Conservation (phyloP, 2,888 invertebrate species). For the Choreutis nemorana region DNA sequence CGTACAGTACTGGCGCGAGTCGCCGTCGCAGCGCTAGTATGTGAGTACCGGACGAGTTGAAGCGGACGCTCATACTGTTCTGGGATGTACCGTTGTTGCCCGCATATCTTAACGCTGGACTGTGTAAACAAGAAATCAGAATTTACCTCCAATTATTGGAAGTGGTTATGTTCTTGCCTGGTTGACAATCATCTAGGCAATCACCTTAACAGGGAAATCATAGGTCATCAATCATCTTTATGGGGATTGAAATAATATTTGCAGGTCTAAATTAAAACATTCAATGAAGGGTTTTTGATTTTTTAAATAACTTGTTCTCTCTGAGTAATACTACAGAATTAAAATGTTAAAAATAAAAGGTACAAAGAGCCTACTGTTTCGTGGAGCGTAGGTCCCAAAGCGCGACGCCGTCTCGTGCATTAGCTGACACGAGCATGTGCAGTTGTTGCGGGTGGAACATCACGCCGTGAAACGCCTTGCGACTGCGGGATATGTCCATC, state of each 20-base stretch:
- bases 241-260: too few species aligned
- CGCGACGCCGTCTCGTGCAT: slow-evolving; percentile 87
- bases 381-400: slow-evolving; percentile 90
- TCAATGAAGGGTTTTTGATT: too few species aligned
- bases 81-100: slow-evolving; percentile 68
- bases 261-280: too few species aligned
- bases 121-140: slow-evolving; percentile 33
- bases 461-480: slow-evolving; percentile 90
- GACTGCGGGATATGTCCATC: slow-evolving; percentile 50
- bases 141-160: too few species aligned
- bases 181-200: too few species aligned
- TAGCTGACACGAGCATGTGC: slow-evolving; percentile 84
- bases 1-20: slow-evolving; percentile 86
- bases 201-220: too few species aligned
- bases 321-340: too few species aligned
- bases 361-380: slow-evolving; percentile 71
- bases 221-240: too few species aligned
- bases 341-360: background rate
- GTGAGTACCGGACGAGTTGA: slow-evolving; percentile 79
- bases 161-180: too few species aligned
- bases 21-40: slow-evolving; percentile 85
- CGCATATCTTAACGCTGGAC: slow-evolving; percentile 75
- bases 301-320: too few species aligned
- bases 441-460: slow-evolving; percentile 90
- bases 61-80: slow-evolving; percentile 93